Evolutionary conservation across 2,113 vertebrate species (phyloP).

Genomic region (Xiphorhynchus elegans): DNA sequence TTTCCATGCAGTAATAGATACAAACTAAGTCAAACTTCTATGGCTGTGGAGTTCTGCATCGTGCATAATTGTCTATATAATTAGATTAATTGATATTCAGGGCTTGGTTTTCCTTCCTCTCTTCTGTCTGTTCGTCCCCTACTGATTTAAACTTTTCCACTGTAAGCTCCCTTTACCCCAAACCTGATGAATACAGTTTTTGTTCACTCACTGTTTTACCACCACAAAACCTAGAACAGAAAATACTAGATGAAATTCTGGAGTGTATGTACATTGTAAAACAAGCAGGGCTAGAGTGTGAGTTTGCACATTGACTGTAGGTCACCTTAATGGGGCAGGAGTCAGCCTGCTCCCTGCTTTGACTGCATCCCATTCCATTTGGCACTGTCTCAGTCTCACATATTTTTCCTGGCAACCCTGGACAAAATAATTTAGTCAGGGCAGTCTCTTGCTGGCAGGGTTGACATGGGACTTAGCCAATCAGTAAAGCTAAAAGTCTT

Average conservation of each 20-base stretch:
- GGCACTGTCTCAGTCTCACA: background rate
- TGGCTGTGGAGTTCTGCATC: background rate
- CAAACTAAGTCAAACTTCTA: background rate
- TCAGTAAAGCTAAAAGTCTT: background rate
- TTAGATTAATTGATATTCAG: background rate
- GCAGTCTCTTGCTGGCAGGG: background rate
- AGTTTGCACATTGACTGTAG: rapidly evolving
- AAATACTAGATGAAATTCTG: background rate
- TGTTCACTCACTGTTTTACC: background rate
- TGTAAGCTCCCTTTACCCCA: background rate
- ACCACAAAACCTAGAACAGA: background rate
- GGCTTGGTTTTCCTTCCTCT: background rate
- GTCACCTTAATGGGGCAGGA: background rate
- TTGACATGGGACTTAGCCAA: background rate
- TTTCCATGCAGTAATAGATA: background rate
- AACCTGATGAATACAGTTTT: background rate
- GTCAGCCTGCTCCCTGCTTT: background rate
- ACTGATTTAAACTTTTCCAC: background rate
- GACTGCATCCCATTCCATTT: background rate
- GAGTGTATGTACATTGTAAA: background rate
- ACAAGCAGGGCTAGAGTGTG: background rate
- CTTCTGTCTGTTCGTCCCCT: background rate
- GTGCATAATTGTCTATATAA: background rate
- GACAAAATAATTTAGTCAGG: background rate
- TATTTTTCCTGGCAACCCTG: background rate